Evolutionary conservation across 2,888 invertebrate genomes (phyloP), one percentile per base, ranked within the genome.

Genomic region (Gastrophysa polygoni): DNA sequence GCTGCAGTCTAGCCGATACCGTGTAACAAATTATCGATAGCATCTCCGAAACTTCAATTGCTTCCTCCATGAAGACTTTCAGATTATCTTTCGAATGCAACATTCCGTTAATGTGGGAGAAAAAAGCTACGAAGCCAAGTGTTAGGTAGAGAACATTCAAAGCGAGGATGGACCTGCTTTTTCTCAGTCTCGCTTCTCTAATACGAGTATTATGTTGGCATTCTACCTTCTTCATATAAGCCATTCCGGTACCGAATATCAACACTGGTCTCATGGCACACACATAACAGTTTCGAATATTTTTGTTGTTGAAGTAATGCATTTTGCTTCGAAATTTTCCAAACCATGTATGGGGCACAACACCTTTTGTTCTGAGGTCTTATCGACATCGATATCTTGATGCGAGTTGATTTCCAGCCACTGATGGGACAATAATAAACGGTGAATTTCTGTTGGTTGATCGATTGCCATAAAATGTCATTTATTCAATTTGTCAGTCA

Each of bases 271-370:
- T 48, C 17, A 52, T 20, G 1, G 59, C 48, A 18, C 59, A 59
- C 16, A 59, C 38, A 1, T 48, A 59, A 48, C 59, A 59, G 38
- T 59, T 54, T 10, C 54, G 59, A 16, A 48, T 11, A 16, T 38
- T 51, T 18, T 21, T 51, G 20, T 29, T 51, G 2, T 14, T 10
- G 16, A 58, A 50, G 1, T 10, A 3, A 11, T 2, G 14, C 54
- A 28, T 54, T 17, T 54, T 6, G 5, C 8, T 28, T 28, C 5
- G 28, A 8, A 28, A 28, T 28, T 28, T 28, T 28, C 8, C 28
- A 8, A 6, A 28, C 8, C 28, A 28, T 28, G 8, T 28, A 6
- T 8, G 8, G 28, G 28, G 8, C 28, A n/a, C n/a, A n/a, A n/a
- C n/a, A n/a, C n/a, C n/a, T n/a, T 28, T 28, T 32, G 32, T 7